Conservation (phyloP, 2,888 invertebrate species). For the Spodoptera picta region DNA sequence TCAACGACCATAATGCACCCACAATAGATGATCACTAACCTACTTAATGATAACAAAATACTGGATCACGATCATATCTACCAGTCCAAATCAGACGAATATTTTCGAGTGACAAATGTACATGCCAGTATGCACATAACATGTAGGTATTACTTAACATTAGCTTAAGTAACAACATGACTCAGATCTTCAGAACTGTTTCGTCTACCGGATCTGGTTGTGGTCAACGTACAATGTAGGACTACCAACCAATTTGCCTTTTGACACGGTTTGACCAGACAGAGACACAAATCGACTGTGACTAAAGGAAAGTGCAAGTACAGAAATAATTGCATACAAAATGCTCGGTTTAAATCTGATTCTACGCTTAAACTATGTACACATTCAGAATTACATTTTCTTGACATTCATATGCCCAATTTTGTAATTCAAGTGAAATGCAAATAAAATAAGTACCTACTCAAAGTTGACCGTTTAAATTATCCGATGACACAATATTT, state of each 20-base stretch:
- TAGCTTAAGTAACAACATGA: constrained; percentile 24
- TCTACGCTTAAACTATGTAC: too few species aligned
- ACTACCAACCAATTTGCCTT: constrained; percentile 15
- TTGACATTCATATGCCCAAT: too few species aligned
- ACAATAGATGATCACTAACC: background rate
- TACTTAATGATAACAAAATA: background rate
- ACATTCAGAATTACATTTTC: too few species aligned
- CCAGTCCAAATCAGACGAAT: too few species aligned
- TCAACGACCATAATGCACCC: background rate
- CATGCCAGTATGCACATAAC: background rate
- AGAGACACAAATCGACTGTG: constrained; percentile 2
- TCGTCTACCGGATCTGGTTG: constrained; percentile 19
- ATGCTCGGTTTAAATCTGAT: too few species aligned
- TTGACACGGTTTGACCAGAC: constrained; percentile 29
- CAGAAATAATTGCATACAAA: too few species aligned
- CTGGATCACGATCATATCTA: background rate
- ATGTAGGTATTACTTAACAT: constrained; percentile 19
- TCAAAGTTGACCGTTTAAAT: too few species aligned
- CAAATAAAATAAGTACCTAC: too few species aligned
- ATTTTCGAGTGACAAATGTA: background rate
- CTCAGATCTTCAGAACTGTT: constrained; percentile 11
- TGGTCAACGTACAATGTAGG: constrained; percentile 1
- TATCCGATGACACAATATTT: too few species aligned
- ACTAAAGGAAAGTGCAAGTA: constrained; percentile 22
- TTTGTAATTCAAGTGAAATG: too few species aligned